Evolutionary conservation across 1,140 invertebrate genomes (phyloP).

Genomic region (Lucilia cuprina): DNA sequence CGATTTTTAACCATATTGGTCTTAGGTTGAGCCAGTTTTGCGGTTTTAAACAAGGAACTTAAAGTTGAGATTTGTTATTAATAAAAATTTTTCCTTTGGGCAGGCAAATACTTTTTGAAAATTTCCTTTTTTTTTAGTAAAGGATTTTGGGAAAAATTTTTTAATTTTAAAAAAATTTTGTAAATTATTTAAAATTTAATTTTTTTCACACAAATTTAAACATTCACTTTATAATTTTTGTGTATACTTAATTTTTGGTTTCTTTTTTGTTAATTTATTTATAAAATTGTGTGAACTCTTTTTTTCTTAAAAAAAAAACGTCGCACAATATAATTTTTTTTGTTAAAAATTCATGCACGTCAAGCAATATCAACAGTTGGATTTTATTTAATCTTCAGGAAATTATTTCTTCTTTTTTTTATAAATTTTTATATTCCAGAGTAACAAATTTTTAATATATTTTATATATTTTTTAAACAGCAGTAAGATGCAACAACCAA

Average conservation of each 20-base stretch:
- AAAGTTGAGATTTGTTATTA: too few relatives aligned
- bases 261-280: not conserved
- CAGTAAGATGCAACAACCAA: too few relatives aligned
- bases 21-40: conserved; percentile 18
- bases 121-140: not conserved
- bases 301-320: not conserved
- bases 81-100: too few relatives aligned
- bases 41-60: too few relatives aligned
- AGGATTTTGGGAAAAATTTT: not conserved
- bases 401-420: too few relatives aligned
- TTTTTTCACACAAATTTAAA: not conserved
- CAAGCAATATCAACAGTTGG: not conserved
- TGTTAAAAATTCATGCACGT: not conserved
- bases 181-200: not conserved
- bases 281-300: not conserved
- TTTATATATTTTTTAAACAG: not conserved
- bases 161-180: not conserved
- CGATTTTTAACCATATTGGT: conserved; percentile 39
- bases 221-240: not conserved
- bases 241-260: not conserved
- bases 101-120: not conserved
- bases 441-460: not conserved
- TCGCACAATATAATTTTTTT: not conserved
- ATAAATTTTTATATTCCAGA: not conserved
- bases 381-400: too few relatives aligned